phyloP scores from a whole-genome alignment of 2,113 vertebrate genomes.

The Centrocercus urophasianus region DNA sequence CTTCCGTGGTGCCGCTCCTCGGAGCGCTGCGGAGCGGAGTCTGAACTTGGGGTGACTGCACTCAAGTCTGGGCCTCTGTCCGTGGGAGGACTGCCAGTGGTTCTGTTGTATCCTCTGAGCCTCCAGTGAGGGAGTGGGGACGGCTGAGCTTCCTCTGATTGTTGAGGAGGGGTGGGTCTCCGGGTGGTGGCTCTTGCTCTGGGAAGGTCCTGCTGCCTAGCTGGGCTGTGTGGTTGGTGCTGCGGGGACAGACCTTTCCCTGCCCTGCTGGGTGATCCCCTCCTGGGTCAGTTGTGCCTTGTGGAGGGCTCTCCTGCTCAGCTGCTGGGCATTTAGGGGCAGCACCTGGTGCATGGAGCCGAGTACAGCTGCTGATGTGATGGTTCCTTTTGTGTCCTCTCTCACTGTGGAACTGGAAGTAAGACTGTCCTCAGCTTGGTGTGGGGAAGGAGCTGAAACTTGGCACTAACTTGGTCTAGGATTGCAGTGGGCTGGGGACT shows the following conservation, averaged over 20 bases:
- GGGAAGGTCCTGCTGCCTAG: neutral
- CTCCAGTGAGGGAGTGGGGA: neutral
- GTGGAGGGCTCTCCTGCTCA: neutral
- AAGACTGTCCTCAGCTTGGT: neutral
- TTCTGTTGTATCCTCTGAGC: neutral
- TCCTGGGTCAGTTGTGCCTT: accelerated
- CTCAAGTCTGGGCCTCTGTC: neutral
- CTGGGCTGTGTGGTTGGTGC: neutral
- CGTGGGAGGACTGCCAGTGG: neutral
- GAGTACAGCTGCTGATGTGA: neutral
- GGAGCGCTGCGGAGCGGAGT: accelerated
- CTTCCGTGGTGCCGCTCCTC: accelerated
- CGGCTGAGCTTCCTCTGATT: conserved; percentile 5
- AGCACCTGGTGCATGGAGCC: accelerated
- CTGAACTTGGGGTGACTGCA: accelerated
- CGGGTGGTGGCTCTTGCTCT: neutral
- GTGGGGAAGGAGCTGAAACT: neutral
- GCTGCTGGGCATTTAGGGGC: accelerated
- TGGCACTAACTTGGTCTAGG: neutral
- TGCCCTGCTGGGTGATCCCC: neutral
- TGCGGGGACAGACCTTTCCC: neutral
- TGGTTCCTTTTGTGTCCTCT: neutral
- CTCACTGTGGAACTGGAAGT: neutral
- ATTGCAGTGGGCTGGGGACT: accelerated
- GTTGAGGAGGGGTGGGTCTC: neutral